Conservation (phyloP, 1,140 invertebrate genomes). For the Sycophila sp. region DNA sequence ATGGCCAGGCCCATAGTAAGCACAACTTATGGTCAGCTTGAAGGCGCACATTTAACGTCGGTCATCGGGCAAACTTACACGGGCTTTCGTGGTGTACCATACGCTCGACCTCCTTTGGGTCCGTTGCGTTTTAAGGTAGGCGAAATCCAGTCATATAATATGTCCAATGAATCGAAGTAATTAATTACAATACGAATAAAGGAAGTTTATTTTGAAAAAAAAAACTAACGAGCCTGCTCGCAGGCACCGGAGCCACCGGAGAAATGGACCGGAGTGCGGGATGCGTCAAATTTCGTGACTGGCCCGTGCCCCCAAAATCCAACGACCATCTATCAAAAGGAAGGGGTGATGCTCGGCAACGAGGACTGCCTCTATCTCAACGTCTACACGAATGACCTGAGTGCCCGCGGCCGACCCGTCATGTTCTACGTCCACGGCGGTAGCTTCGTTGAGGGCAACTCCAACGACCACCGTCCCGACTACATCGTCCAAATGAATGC, state of each 20-base stretch:
- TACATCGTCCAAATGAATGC: conserved; percentile 58
- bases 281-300: conserved; percentile 23
- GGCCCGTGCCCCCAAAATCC: conserved; percentile 1
- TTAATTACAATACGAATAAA: too few species aligned
- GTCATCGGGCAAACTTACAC: conserved; percentile 22
- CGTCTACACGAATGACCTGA: conserved; percentile 25
- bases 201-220: too few species aligned
- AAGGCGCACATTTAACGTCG: conserved; percentile 14
- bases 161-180: too few species aligned
- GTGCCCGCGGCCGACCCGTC: conserved; percentile 36
- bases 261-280: conserved; percentile 37
- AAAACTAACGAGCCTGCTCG: too few species aligned
- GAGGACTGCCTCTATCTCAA: conserved; percentile 47
- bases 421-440: conserved; percentile 56
- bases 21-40: conserved; percentile 26
- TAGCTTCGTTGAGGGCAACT: conserved; percentile 41
- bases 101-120: conserved; percentile 38
- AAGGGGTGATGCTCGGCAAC: not conserved
- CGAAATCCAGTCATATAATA: too few species aligned
- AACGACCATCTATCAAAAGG: not conserved
- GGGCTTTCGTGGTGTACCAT: conserved; percentile 40
- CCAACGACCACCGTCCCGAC: conserved; percentile 41
- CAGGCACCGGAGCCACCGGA: conserved; percentile 39
- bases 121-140: conserved; percentile 40
- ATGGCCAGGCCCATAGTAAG: not conserved